Evolutionary conservation across 2,113 vertebrate species (phyloP).

Genomic region (Montifringilla adamsi): DNA sequence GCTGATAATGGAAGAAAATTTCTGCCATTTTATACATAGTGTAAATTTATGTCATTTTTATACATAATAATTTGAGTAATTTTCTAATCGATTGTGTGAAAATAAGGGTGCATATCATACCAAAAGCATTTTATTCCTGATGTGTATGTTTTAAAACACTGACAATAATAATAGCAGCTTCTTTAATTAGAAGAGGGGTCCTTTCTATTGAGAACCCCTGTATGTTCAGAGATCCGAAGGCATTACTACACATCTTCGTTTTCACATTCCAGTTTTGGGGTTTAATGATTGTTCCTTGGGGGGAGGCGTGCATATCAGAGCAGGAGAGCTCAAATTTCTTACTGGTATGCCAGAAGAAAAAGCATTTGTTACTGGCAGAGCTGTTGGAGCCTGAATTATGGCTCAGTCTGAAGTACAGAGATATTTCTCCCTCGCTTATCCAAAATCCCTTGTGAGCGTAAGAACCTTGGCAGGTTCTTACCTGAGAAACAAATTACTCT

Average conservation of each 20-base stretch:
- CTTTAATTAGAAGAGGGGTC: background rate
- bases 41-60: background rate
- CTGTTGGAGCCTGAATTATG: background rate
- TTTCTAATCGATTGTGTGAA: background rate
- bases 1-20: background rate
- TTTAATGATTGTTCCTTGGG: background rate
- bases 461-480: background rate
- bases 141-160: background rate
- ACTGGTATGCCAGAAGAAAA: background rate
- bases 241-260: background rate
- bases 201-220: background rate
- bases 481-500: background rate
- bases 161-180: background rate
- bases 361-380: background rate
- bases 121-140: background rate
- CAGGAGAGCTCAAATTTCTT: background rate
- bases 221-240: background rate
- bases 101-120: background rate
- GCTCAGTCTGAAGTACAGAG: background rate
- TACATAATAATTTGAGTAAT: background rate
- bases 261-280: background rate
- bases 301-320: background rate
- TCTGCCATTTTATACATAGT: background rate
- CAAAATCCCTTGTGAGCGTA: background rate
- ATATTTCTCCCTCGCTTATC: background rate